Base-by-base conservation (phyloP, 2,113 vertebrate species). In the Rattus norvegicus region DNA sequence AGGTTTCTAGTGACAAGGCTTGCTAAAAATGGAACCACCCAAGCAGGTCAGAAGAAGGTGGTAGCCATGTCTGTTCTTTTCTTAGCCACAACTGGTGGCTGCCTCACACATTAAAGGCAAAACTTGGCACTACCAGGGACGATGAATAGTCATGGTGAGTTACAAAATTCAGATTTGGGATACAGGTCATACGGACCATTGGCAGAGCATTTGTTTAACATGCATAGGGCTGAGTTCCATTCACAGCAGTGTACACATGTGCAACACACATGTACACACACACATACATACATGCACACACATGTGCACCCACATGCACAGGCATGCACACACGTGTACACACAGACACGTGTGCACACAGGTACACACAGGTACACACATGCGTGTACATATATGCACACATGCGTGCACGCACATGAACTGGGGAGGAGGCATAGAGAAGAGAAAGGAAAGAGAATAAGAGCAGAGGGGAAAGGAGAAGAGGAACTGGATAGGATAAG, bases 121-220 rank as follows among this genome's bases (percentile, higher is more conserved):
- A 77, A n/a, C 24, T 54, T 33, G 4, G 36, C n/a, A 30, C 22
- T 26, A 26, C 39, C 39, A 61, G 39, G 47, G n/a, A 52, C 72
- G 65, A 39, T 1, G 20, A n/a, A 22, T 14, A 33, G 20, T 30
- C 30, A 0, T 28, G 2, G 1, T 2, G 10, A 17, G 11, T 54
- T n/a, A 33, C 2, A 52, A 14, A 33, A 19, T 17, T 43, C 9
- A 24, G 12, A 19, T 11, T 16, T 39, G 30, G 56, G 52, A 39
- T 10, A 7, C 0, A 4, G 33, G 33, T 16, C 28, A 33, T 39
- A 7, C 24, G 19, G 36, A 36, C n/a, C 36, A 24, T 24, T 10
- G 12, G 47, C 12, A 43, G 26, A 75, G 67, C 22, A 11, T 30
- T 33, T 19, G 69, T 52, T 52, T 30, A 5, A 13, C 17, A 36